Evolutionary conservation across 1,140 invertebrate species (phyloP).

Genomic region (Macrosteles quadrilineatus): DNA sequence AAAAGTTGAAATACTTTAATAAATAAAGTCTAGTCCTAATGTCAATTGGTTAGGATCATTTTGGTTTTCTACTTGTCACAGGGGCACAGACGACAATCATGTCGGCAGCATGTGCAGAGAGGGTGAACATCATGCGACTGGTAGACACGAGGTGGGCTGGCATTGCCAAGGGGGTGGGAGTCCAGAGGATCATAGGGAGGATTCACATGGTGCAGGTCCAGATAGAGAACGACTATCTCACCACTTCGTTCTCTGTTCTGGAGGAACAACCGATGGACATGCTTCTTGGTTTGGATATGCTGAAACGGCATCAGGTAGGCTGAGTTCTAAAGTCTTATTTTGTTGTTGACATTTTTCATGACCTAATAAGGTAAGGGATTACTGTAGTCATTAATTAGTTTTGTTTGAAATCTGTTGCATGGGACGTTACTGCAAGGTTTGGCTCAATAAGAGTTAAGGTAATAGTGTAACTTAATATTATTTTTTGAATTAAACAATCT

Average conservation of each 20-base stretch:
- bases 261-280: constrained; percentile 99
- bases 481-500: no score
- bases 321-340: constrained; percentile 11
- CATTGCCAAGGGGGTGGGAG: constrained; percentile 92
- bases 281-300: constrained; percentile 95
- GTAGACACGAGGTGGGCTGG: constrained; percentile 95
- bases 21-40: no score
- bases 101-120: constrained; percentile 87
- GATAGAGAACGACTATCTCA: constrained; percentile 91
- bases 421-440: no score
- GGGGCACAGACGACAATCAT: constrained; percentile 94
- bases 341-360: not conserved
- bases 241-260: constrained; percentile 96
- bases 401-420: no score
- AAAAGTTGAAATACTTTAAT: no score
- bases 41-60: no score
- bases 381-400: no score
- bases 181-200: constrained; percentile 92
- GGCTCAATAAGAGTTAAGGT: no score
- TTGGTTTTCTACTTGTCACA: no score
- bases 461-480: no score
- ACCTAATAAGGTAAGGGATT: no score
- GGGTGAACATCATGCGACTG: constrained; percentile 94
- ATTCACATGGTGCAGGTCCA: constrained; percentile 97
- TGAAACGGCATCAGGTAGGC: constrained; percentile 91